Evolutionary conservation across 2,888 invertebrate genomes (phyloP).

Genomic region (Yponomeuta evonymella): DNA sequence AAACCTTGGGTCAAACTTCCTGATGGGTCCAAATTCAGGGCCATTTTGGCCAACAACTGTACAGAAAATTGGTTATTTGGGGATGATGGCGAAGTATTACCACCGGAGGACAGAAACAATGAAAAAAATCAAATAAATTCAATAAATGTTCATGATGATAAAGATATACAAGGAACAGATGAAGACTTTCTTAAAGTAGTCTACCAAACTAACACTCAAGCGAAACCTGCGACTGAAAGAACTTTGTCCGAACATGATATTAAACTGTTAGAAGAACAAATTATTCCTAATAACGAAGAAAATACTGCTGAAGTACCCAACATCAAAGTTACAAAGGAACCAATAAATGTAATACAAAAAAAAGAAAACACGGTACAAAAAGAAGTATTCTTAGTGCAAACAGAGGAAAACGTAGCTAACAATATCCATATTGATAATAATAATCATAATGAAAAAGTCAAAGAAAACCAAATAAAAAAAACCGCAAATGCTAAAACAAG

Average conservation of each 20-base stretch:
- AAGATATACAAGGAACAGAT: conserved; percentile 23
- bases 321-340: not conserved
- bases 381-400: not conserved
- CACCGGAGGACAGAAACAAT: conserved; percentile 30
- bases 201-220: conserved; percentile 43
- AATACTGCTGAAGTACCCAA: conserved; percentile 23
- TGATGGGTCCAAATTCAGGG: conserved; percentile 76
- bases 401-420: not conserved
- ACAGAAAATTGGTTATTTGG: conserved; percentile 73
- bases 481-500: too few species aligned
- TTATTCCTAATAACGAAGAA: conserved; percentile 40
- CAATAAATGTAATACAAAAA: not conserved
- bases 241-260: conserved; percentile 48
- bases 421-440: not conserved
- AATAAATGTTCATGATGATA: conserved; percentile 17
- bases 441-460: too few species aligned
- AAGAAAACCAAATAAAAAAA: too few species aligned
- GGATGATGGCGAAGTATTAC: conserved; percentile 48
- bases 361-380: not conserved
- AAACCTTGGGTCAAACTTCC: conserved; percentile 78
- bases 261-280: conserved; percentile 57
- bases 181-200: conserved; percentile 51
- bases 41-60: conserved; percentile 80
- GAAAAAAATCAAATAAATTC: conserved; percentile 29
- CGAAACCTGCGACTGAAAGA: conserved; percentile 39